phyloP scores from a whole-genome alignment of 2,888 invertebrate species.

The Petrolisthes cinctipes region DNA sequence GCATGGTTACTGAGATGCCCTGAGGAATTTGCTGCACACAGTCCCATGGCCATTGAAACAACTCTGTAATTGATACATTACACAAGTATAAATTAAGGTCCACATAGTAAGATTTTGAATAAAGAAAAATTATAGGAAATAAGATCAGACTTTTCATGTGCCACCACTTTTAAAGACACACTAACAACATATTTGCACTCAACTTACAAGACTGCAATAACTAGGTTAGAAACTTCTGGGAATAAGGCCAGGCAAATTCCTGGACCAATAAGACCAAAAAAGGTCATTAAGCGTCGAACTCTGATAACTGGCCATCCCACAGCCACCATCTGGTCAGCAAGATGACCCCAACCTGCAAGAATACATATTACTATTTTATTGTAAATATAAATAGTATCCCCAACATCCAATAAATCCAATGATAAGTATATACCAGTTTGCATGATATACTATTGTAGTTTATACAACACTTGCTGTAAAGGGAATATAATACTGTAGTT shows the following conservation, averaged over 20 bases:
- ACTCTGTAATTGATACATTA: constrained; percentile 71
- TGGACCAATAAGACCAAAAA: constrained; percentile 79
- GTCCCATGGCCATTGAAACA: constrained; percentile 81
- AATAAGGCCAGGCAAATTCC: constrained; percentile 80
- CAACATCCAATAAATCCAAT: not conserved
- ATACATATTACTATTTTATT: too few species aligned
- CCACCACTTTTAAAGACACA: not conserved
- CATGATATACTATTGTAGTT: not conserved
- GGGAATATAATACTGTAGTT: not conserved
- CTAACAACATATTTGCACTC: not conserved
- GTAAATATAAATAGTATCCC: not conserved
- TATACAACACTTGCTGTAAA: not conserved
- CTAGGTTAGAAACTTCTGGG: constrained; percentile 78
- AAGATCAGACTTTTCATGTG: not conserved
- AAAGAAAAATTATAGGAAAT: not conserved
- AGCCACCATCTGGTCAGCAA: constrained; percentile 78
- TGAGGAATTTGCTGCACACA: constrained; percentile 82
- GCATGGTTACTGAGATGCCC: constrained; percentile 84
- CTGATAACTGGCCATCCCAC: constrained; percentile 78
- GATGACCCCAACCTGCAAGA: constrained; percentile 77
- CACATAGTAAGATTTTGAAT: not conserved
- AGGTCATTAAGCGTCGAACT: constrained; percentile 80
- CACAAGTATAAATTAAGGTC: not conserved
- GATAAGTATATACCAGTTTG: not conserved
- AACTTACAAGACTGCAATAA: constrained; percentile 78